A percentile compares a stretch with the other conserved stretches of the same genome.
phyloP scores from a whole-genome alignment of 2,113 vertebrate species.

The Dicentrarchus labrax region DNA sequence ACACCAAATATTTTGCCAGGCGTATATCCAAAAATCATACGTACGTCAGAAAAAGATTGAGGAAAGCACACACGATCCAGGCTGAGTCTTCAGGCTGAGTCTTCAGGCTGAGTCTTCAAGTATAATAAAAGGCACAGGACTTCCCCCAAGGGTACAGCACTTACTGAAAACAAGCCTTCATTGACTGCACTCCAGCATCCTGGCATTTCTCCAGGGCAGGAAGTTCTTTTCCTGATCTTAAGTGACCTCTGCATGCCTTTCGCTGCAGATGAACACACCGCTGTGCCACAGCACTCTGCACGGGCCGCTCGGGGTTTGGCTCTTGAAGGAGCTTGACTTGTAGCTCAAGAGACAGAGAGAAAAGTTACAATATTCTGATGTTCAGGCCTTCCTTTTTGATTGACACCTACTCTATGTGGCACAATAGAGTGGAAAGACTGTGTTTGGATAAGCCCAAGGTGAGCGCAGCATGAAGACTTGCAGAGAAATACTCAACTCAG shows the following conservation, averaged over 20 bases:
- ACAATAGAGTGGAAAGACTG: not conserved
- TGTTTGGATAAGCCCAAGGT: not conserved
- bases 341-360: not conserved
- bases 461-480: not conserved
- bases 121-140: constrained; percentile 48
- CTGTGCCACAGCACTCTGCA: constrained; percentile 34
- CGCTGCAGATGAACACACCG: constrained; percentile 49
- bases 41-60: not conserved
- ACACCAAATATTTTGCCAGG: not conserved
- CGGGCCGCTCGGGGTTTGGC: not conserved
- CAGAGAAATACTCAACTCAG: not conserved
- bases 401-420: not conserved
- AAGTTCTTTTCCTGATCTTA: constrained; percentile 75
- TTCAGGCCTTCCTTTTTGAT: not conserved
- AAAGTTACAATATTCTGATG: not conserved
- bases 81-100: not conserved
- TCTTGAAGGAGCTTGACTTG: not conserved
- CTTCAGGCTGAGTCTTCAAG: not conserved
- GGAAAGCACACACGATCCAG: constrained; percentile 16
- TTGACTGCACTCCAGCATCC: constrained; percentile 59
- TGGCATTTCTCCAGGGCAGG: constrained; percentile 75
- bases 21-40: not conserved
- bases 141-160: constrained; percentile 45
- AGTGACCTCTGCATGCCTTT: constrained; percentile 73
- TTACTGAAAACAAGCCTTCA: constrained; percentile 61